phyloP scores from a whole-genome alignment of 2,888 invertebrate genomes.

The Theretra japonica region DNA sequence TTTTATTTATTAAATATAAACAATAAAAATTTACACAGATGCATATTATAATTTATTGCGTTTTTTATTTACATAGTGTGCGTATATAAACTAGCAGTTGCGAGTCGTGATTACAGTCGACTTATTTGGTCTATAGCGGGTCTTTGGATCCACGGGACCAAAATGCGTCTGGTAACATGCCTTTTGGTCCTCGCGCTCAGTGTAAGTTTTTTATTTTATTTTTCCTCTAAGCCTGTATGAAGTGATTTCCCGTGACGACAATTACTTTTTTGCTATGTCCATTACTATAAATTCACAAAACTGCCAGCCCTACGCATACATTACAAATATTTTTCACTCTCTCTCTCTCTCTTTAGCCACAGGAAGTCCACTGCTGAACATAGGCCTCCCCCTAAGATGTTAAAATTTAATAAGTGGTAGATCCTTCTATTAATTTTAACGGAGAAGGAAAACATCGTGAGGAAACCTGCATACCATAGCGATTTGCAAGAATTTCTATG shows the following conservation, averaged over 20 bases:
- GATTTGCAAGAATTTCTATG: too few species aligned
- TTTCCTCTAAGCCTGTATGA: not conserved
- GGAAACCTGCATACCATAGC: too few species aligned
- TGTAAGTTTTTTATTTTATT: not conserved
- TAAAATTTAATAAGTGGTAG: too few species aligned
- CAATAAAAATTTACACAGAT: conserved; percentile 6
- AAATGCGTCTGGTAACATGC: conserved; percentile 3
- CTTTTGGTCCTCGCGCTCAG: conserved; percentile 6
- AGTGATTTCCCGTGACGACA: not conserved
- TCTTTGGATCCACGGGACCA: conserved; percentile 3
- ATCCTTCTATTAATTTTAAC: too few species aligned
- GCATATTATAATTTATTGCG: conserved; percentile 6
- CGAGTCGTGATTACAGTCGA: not conserved
- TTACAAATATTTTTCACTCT: too few species aligned
- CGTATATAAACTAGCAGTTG: not conserved
- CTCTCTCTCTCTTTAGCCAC: too few species aligned
- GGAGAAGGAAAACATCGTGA: too few species aligned
- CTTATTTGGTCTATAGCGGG: conserved; percentile 2
- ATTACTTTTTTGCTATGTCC: too few species aligned
- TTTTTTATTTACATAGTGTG: not conserved
- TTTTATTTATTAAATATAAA: conserved; percentile 2
- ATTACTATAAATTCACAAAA: too few species aligned
- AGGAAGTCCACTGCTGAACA: too few species aligned
- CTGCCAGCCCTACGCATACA: too few species aligned
- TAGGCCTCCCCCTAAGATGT: too few species aligned